Evolutionary conservation across 2,888 invertebrate genomes (phyloP), one percentile per base, ranked within the genome.

Genomic region (Xanthostigma xanthostigma): DNA sequence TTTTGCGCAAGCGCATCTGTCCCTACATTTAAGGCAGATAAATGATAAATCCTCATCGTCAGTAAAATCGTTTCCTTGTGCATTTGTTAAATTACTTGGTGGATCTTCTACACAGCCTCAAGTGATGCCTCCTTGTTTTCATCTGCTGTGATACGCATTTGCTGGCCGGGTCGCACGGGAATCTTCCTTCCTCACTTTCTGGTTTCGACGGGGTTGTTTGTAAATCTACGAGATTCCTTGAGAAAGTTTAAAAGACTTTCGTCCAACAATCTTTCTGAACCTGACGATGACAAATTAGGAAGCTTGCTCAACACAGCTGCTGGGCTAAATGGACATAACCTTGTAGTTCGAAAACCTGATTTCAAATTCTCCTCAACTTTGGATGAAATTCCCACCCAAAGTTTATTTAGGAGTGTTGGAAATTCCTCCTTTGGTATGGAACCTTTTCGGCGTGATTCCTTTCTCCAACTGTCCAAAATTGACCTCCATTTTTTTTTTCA

Each of bases 351-450:
- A 52, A 52, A 53, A n/a, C 53, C 54, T 45, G 54, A 54, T 38
- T 44, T 41, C 12, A 51, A 43, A 42, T 54, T 54, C 42, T 45
- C 17, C 41, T 45, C 12, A 9, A 48, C 49, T 36, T 39, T 54
- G 35, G 41, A 17, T 38, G 12, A 34, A 33, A 49, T 44, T 13
- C 38, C 40, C 37, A 41, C 36, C 49, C 47, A 51, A 44, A 51
- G 38, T 35, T 41, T 48, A 27, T 37, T 49, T 11, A 51, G 39
- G 4, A 54, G 45, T 9, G 35, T 36, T 10, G 50, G 54, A 45
- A 55, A 54, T 36, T 53, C 46, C 33, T 54, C 52, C 41, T 54
- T 54, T 42, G 52, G 51, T 36, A 56, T 50, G 14, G 41, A 41
- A 10, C 48, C 49, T 44, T 39, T 37, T 38, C 39, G 45, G 10